Evolutionary conservation across 2,888 invertebrate species (phyloP).

Genomic region (Ceraclea dissimilis): DNA sequence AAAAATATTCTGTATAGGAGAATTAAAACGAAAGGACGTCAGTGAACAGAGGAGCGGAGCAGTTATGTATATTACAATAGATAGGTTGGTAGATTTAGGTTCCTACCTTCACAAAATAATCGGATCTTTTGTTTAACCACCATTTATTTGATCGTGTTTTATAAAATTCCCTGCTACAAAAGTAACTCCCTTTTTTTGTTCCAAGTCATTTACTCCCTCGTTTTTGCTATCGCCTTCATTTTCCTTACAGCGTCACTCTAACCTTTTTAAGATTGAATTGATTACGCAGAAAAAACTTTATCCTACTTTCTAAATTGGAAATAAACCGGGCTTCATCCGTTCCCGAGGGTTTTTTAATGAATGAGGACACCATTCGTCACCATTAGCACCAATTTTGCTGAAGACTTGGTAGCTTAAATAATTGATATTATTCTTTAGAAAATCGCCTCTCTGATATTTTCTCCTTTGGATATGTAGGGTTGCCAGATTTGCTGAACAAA

Average conservation of each 20-base stretch:
- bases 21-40: too few relatives aligned
- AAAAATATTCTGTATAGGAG: too few relatives aligned
- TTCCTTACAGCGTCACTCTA: background rate
- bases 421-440: conserved; percentile 18
- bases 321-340: conserved; percentile 12
- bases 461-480: too few relatives aligned
- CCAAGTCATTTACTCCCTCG: conserved; percentile 1
- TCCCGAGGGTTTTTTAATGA: conserved; percentile 15
- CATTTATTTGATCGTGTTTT: conserved; percentile 1
- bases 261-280: conserved; percentile 6
- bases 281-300: conserved; percentile 9
- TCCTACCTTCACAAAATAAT: background rate
- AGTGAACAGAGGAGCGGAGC: too few relatives aligned
- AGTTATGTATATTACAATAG: too few relatives aligned
- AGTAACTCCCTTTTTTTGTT: conserved; percentile 2
- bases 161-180: background rate
- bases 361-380: conserved; percentile 22
- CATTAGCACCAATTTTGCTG: conserved; percentile 22
- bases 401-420: conserved; percentile 13
- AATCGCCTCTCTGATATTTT: background rate
- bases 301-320: conserved; percentile 16
- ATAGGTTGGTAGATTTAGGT: too few relatives aligned
- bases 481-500: too few relatives aligned
- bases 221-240: conserved; percentile 1
- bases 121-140: conserved; percentile 1